Base-by-base conservation (phyloP, 2,113 vertebrate genomes). In the Chlamydotis undulata region DNA sequence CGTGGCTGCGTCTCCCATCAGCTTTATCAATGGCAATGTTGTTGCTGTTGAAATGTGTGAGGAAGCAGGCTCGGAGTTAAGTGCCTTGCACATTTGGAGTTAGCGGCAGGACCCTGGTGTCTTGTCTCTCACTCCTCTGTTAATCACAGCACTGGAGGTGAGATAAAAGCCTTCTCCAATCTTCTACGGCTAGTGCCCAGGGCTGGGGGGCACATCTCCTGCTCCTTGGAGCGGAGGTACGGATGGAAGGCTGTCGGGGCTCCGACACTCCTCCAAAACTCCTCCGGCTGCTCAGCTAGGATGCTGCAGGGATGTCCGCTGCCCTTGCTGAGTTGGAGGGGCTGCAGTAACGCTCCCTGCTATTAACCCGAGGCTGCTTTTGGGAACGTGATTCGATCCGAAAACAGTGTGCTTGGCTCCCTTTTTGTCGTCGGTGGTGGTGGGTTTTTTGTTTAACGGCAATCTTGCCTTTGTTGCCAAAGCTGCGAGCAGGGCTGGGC, bases 191-290 rank as follows among this genome's bases (percentile, higher is more conserved):
- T 10, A 3, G 45, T 63, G 28, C 49, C 71, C 35, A 4, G 64
- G 23, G 68, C 78, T 43, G 35, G 45, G 35, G 88, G 59, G 56
- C 22, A 14, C 3, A 1, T 81, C 39, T 41, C 65, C 35, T 73
- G 43, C 11, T 29, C 59, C 25, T 24, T 6, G 14, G n/a, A 61
- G 69, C 0, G 0, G 26, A 35, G 53, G 1, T 3, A 0, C 0
- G 2, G 31, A 8, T 15, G 31, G 39, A 35, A 28, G 18, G 64
- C 53, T 55, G 43, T 5, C 68, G 22, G 39, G 3, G 31, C 50
- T 37, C 37, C 37, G 37, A 37, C 37, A 37, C 37, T 37, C 37
- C 37, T 37, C 37, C 37, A 23, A 6, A 49, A 4, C 25, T 26
- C 47, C 56, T 19, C 0, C 0, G 14, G 61, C 26, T 21, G 90